phyloP scores from a whole-genome alignment of 2,113 vertebrate genomes.

The Hydrochoerus hydrochaeris region DNA sequence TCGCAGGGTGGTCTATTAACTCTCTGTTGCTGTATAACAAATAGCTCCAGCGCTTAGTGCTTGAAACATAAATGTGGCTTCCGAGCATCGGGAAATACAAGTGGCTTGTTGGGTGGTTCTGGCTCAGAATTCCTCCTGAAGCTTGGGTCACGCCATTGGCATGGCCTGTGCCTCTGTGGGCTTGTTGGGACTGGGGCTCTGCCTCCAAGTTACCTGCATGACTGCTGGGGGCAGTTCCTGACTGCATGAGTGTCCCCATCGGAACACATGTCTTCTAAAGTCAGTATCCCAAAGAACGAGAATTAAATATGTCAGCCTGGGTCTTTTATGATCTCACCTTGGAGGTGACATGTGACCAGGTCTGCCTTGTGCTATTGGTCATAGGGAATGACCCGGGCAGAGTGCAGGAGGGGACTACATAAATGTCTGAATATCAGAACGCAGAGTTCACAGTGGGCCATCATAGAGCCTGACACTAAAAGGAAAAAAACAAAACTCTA shows the following conservation, averaged over 20 bases:
- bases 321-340: not conserved
- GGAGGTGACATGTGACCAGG: not conserved
- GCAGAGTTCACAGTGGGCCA: not conserved
- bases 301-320: not conserved
- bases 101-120: not conserved
- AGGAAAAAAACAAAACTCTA: no score
- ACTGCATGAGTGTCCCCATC: not conserved
- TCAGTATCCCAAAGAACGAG: not conserved
- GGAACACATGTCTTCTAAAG: not conserved
- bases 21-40: constrained; percentile 24
- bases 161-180: not conserved
- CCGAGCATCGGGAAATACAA: not conserved
- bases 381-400: not conserved
- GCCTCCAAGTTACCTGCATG: not conserved
- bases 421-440: not conserved
- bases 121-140: not conserved
- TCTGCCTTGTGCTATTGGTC: not conserved
- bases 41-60: not conserved
- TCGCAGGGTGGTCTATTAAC: constrained; percentile 29
- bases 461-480: not conserved
- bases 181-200: not conserved
- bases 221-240: not conserved
- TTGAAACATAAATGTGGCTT: constrained; percentile 13
- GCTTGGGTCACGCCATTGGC: not conserved
- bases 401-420: not conserved